A percentile compares a stretch with the other conserved stretches of the same genome.
Evolutionary conservation across 2,888 invertebrate genomes (phyloP).

Genomic region (Thecocarcelia acutangulata): DNA sequence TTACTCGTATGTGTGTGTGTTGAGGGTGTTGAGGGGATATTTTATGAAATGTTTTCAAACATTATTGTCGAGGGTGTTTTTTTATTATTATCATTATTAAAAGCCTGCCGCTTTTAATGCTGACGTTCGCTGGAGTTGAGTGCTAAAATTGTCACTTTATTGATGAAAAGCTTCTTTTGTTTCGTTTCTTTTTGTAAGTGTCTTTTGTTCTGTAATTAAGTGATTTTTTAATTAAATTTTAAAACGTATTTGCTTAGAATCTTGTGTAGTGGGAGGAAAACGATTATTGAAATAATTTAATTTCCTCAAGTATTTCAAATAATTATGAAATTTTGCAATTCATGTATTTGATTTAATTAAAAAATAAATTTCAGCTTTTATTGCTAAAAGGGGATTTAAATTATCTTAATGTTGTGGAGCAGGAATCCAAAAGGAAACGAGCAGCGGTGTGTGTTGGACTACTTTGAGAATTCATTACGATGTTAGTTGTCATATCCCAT

Average conservation of each 20-base stretch:
- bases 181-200: slow-evolving; percentile 23
- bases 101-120: slow-evolving; percentile 42
- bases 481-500: too few relatives aligned
- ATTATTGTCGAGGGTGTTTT: slow-evolving; percentile 55
- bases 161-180: slow-evolving; percentile 65
- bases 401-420: too few relatives aligned
- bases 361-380: background rate
- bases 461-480: too few relatives aligned
- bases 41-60: slow-evolving; percentile 47
- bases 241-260: slow-evolving; percentile 24
- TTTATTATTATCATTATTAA: slow-evolving; percentile 30
- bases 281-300: slow-evolving; percentile 59
- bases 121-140: slow-evolving; percentile 52
- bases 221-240: slow-evolving; percentile 68
- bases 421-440: too few relatives aligned
- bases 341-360: slow-evolving; percentile 55
- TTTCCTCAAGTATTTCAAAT: slow-evolving; percentile 59
- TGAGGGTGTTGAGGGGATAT: background rate
- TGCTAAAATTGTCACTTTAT: slow-evolving; percentile 69
- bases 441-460: too few relatives aligned
- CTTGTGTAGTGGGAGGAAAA: background rate
- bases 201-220: slow-evolving; percentile 65
- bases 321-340: slow-evolving; percentile 62
- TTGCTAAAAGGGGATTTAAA: too few relatives aligned
- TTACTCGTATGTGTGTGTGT: background rate